Evolutionary conservation across 2,888 invertebrate genomes (phyloP).

Genomic region (Phrixothrix hirtus): DNA sequence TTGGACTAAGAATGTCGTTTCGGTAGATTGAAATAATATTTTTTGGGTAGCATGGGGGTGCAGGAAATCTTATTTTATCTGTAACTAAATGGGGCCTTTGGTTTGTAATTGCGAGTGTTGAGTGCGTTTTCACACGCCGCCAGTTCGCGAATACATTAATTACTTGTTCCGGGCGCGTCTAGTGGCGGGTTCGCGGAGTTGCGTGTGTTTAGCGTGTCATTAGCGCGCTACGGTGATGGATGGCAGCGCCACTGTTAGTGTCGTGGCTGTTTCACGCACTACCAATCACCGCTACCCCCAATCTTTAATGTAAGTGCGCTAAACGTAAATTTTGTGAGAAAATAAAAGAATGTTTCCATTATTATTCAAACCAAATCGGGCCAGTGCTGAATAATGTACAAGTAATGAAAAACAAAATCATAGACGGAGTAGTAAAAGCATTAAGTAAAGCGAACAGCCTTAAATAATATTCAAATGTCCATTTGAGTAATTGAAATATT

Average conservation of each 20-base stretch:
- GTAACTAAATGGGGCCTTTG: slow-evolving; percentile 32
- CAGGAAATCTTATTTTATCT: slow-evolving; percentile 32
- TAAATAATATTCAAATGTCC: slow-evolving; percentile 52
- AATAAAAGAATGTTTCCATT: slow-evolving; percentile 13
- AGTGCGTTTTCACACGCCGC: slow-evolving; percentile 49
- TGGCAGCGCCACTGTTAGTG: slow-evolving; percentile 53
- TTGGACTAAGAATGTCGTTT: slow-evolving; percentile 14
- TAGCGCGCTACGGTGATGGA: slow-evolving; percentile 53
- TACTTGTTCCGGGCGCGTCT: slow-evolving; percentile 45
- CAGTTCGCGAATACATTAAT: slow-evolving; percentile 52
- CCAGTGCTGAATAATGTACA: too few species aligned
- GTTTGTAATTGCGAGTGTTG: slow-evolving; percentile 40
- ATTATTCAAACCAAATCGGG: too few species aligned
- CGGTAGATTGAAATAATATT: slow-evolving; percentile 18
- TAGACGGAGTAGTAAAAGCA: slow-evolving; percentile 28
- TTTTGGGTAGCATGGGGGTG: slow-evolving; percentile 16
- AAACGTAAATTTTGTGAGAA: slow-evolving; percentile 20
- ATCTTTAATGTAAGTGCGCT: slow-evolving; percentile 17
- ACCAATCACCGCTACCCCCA: slow-evolving; percentile 48
- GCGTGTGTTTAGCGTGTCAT: slow-evolving; percentile 56
- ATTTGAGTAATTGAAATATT: slow-evolving; percentile 57
- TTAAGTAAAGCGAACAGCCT: slow-evolving; percentile 40
- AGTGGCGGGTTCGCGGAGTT: slow-evolving; percentile 44
- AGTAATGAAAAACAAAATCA: slow-evolving; percentile 22
- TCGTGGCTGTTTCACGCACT: slow-evolving; percentile 53